A percentile compares a stretch with the other conserved stretches of the same genome.
Conservation (phyloP, 2,888 invertebrate genomes). For the Itoplectis maculator region DNA sequence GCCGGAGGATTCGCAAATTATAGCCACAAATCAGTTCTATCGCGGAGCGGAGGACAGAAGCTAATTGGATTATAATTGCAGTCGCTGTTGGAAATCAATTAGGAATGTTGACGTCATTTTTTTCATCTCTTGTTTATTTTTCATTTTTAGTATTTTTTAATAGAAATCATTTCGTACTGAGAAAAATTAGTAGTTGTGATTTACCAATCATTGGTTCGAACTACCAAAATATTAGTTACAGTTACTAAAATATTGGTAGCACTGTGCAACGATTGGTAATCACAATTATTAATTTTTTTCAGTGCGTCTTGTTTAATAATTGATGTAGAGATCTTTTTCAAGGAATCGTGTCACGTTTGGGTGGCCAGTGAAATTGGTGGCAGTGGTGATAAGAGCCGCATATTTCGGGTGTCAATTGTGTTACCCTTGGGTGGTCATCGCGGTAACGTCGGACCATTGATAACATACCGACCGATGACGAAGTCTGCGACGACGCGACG, state of each 20-base stretch:
- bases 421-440: constrained; percentile 12
- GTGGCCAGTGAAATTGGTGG: too few species aligned
- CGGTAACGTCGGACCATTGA: constrained; percentile 10
- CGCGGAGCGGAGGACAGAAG: background rate
- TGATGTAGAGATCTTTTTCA: too few species aligned
- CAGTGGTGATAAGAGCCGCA: too few species aligned
- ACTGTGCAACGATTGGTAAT: too few species aligned
- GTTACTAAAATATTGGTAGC: too few species aligned
- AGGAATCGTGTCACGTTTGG: too few species aligned
- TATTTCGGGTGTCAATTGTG: constrained; percentile 9
- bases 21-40: background rate
- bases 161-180: background rate
- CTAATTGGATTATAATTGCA: background rate
- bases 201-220: too few species aligned
- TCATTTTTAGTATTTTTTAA: background rate
- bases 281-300: too few species aligned
- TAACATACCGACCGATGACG: constrained; percentile 29
- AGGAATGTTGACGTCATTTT: background rate
- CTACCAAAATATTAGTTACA: too few species aligned
- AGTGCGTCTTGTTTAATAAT: too few species aligned
- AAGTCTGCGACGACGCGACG: constrained; percentile 14
- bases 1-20: background rate
- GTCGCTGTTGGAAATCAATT: background rate
- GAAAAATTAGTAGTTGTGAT: background rate
- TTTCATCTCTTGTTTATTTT: background rate